Conservation (phyloP, 2,888 invertebrate species). For the Lumbricus terrestris region DNA sequence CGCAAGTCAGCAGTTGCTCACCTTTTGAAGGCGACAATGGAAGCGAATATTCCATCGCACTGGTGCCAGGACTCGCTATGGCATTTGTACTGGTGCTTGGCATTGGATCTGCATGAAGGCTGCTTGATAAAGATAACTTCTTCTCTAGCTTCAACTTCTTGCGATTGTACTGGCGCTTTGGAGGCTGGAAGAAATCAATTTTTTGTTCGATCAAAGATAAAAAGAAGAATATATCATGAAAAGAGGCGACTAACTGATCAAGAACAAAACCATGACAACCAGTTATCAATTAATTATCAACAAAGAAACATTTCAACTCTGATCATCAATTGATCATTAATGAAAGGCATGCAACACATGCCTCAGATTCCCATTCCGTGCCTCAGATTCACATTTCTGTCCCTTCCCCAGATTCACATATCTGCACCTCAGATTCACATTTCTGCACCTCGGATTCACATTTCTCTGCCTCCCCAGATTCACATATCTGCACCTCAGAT, state of each 20-base stretch:
- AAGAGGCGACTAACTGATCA: not conserved
- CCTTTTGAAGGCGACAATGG: not conserved
- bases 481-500: no score
- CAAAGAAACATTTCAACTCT: no score
- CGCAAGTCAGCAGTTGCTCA: not conserved
- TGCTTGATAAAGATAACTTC: not conserved
- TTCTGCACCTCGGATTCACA: no score
- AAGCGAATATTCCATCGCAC: not conserved
- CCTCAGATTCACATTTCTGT: no score
- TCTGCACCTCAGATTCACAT: no score
- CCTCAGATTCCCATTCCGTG: no score
- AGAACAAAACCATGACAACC: not conserved
- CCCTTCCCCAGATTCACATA: no score
- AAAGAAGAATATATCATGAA: not conserved
- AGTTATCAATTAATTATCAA: not conserved
- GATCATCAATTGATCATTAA: not conserved
- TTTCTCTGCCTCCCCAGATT: no score
- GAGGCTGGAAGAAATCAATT: conserved; percentile 32
- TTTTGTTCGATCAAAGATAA: not conserved
- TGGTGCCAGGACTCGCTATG: not conserved
- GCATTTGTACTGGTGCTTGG: not conserved
- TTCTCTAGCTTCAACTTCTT: conserved; percentile 37
- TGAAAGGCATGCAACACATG: no score
- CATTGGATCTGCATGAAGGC: not conserved
- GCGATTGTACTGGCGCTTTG: conserved; percentile 40